Conservation (phyloP, 2,113 vertebrate genomes). For the Brachyhypopomus gauderio region DNA sequence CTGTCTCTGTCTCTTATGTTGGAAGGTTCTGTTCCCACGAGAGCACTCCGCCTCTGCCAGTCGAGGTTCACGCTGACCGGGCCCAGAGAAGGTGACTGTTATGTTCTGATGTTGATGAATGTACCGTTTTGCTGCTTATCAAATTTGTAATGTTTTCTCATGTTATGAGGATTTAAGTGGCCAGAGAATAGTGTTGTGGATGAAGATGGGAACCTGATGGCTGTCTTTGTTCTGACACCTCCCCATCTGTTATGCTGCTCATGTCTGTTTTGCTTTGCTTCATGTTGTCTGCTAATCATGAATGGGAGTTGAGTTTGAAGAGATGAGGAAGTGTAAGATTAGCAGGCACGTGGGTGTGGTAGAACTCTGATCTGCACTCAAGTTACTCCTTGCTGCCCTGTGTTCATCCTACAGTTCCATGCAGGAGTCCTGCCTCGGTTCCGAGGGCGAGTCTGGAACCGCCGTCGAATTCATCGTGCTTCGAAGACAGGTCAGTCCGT, state of each 20-base stretch:
- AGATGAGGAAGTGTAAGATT: neutral
- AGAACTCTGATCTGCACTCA: neutral
- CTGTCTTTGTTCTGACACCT: neutral
- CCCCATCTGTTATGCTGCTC: neutral
- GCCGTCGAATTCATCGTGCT: slow-evolving; percentile 68
- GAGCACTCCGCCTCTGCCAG: slow-evolving; percentile 11
- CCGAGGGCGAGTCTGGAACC: slow-evolving; percentile 62
- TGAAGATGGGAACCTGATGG: neutral
- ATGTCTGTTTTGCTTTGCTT: neutral
- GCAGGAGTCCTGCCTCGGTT: slow-evolving; percentile 57
- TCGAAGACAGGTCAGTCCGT: slow-evolving; percentile 63
- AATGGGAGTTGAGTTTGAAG: neutral
- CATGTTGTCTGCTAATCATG: neutral
- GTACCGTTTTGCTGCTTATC: neutral
- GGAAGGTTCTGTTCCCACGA: slow-evolving; percentile 57
- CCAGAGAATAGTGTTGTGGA: neutral
- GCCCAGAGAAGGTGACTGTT: slow-evolving; percentile 61
- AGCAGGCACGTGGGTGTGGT: neutral
- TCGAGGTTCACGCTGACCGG: slow-evolving; percentile 38
- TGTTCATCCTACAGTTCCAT: slow-evolving; percentile 37
- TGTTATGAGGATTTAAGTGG: too few species aligned
- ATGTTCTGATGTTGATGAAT: neutral
- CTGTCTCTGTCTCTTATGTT: slow-evolving; percentile 36
- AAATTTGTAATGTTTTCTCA: too few species aligned
- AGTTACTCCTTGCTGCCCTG: neutral